phyloP scores from a whole-genome alignment of 2,113 vertebrate genomes.

The Sclerurus mexicanus region DNA sequence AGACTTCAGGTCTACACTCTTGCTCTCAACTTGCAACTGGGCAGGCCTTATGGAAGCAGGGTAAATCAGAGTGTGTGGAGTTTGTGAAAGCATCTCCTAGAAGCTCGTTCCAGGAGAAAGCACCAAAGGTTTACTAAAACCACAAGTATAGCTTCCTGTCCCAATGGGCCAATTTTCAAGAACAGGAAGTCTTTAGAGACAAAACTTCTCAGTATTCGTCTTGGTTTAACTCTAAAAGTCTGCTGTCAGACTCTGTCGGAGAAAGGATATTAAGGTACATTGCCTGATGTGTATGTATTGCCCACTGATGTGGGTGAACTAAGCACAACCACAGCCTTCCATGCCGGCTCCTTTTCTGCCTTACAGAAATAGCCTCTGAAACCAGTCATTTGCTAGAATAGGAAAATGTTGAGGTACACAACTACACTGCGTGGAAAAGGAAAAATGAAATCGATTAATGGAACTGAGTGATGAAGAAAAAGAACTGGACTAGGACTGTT shows the following conservation, averaged over 20 bases:
- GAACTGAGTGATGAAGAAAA: too few species aligned
- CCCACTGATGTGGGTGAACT: neutral
- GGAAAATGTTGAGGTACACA: neutral
- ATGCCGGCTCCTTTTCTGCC: neutral
- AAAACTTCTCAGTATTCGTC: neutral
- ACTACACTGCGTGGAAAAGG: too few species aligned
- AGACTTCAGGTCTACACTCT: neutral
- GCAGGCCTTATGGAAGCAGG: neutral
- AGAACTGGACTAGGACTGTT: too few species aligned
- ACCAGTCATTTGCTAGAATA: neutral
- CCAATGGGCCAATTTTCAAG: neutral
- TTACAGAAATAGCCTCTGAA: neutral
- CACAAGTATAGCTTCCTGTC: neutral
- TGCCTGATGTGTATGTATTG: neutral
- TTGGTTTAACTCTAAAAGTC: neutral
- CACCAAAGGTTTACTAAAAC: neutral
- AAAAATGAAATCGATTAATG: too few species aligned
- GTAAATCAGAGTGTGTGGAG: neutral
- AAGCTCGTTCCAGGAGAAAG: neutral
- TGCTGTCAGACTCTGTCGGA: neutral
- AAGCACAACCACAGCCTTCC: neutral
- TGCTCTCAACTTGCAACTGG: neutral
- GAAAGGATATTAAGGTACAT: neutral
- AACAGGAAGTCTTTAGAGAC: neutral
- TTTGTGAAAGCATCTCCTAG: neutral